These are phyloP conservation scores for Graptemys geographica DNA, from an alignment of 2,797 vertebrate genomes.

Conservation along the genomic window DNA sequence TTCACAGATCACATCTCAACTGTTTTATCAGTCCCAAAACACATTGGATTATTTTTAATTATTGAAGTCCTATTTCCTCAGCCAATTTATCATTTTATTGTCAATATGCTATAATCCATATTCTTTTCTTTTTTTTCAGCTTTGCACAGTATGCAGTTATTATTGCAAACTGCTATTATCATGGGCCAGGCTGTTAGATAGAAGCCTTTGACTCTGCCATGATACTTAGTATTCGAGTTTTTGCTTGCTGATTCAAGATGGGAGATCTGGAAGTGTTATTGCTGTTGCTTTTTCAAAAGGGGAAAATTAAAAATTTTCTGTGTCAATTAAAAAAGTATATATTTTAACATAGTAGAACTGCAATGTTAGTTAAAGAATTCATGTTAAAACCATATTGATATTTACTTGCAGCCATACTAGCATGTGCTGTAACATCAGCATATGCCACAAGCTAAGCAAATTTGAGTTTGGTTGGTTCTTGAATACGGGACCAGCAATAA, in stretches of 20 bases:
- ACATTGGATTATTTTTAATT: background rate
- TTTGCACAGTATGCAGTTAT: background rate
- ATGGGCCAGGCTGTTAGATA: background rate
- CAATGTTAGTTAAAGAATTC: background rate
- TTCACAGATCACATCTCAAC: slow-evolving; percentile 27
- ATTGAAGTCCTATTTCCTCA: background rate
- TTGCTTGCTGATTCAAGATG: background rate
- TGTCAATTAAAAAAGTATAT: background rate
- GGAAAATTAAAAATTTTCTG: background rate
- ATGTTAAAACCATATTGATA: background rate
- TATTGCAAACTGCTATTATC: background rate
- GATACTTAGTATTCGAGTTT: background rate
- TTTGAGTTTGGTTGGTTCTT: background rate
- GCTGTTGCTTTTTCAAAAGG: background rate
- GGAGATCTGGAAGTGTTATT: background rate
- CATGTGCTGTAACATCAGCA: background rate
- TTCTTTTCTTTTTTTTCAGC: background rate
- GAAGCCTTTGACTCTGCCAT: background rate
- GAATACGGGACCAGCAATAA: background rate
- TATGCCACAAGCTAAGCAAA: background rate
- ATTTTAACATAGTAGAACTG: background rate
- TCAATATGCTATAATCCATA: background rate
- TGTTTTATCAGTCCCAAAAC: slow-evolving; percentile 23
- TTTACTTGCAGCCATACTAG: background rate
- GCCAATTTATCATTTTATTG: background rate